Evolutionary conservation across 2,888 invertebrate species (phyloP).

Genomic region (Alviniconcha strummeri): DNA sequence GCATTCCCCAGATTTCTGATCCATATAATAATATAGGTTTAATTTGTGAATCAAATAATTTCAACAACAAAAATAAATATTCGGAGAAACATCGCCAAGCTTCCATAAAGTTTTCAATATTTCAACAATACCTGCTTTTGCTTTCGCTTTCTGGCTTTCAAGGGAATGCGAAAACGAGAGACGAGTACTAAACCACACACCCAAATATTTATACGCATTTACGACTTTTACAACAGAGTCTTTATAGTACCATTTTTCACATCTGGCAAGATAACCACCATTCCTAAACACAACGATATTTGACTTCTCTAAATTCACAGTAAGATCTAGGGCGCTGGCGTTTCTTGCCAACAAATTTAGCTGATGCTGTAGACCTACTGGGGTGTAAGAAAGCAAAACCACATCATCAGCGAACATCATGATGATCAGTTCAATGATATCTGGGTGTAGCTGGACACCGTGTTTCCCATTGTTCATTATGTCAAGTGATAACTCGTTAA

Average conservation of each 20-base stretch:
- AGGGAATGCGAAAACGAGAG: neutral
- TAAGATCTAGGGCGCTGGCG: neutral
- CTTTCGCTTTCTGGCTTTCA: neutral
- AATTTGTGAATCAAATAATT: constrained; percentile 8
- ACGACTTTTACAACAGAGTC: neutral
- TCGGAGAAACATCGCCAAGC: too few relatives aligned
- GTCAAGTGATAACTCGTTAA: neutral
- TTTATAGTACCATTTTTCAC: constrained; percentile 4
- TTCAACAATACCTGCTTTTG: neutral
- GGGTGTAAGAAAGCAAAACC: neutral
- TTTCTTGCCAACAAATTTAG: neutral
- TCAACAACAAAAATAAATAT: neutral
- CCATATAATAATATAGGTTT: neutral
- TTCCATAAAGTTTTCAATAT: neutral
- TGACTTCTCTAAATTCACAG: neutral
- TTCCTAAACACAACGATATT: neutral
- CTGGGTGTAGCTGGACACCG: neutral
- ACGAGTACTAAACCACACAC: neutral
- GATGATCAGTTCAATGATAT: neutral
- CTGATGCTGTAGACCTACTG: neutral
- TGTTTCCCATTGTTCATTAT: neutral
- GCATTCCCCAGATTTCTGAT: neutral
- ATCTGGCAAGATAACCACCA: neutral
- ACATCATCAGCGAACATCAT: constrained; percentile 21
- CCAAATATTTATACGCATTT: neutral